phyloP scores from a whole-genome alignment of 2,113 vertebrate genomes.

The Eretmochelys imbricata region DNA sequence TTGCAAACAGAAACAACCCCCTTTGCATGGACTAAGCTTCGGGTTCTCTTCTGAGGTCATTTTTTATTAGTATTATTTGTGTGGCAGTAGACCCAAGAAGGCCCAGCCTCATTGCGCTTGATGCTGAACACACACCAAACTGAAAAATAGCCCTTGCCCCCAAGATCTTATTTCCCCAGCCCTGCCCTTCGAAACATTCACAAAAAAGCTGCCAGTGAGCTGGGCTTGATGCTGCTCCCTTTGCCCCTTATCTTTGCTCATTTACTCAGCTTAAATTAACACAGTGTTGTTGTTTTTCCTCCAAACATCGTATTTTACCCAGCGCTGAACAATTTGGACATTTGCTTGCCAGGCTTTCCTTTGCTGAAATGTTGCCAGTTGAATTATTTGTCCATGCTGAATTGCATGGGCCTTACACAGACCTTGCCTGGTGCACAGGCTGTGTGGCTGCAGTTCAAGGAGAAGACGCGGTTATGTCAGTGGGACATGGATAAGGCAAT shows the following conservation, averaged over 20 bases:
- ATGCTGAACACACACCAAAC: background rate
- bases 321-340: background rate
- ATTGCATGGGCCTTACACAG: background rate
- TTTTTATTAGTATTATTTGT: background rate
- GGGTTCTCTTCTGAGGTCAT: background rate
- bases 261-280: background rate
- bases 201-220: background rate
- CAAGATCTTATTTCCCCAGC: background rate
- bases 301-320: background rate
- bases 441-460: background rate
- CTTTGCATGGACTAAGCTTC: background rate
- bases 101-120: background rate
- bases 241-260: background rate
- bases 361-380: background rate
- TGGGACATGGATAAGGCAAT: background rate
- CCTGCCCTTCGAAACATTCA: background rate
- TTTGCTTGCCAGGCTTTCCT: background rate
- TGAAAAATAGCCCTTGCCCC: background rate
- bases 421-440: background rate
- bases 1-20: background rate
- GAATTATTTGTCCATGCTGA: background rate
- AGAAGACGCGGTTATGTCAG: background rate
- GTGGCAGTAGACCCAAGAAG: background rate
- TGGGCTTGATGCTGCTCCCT: background rate
- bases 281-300: background rate